Percentiles rank a stretch among this genome's conserved stretches.
phyloP scores from a whole-genome alignment of 2,888 invertebrate species.

The Drosophila longiperda region DNA sequence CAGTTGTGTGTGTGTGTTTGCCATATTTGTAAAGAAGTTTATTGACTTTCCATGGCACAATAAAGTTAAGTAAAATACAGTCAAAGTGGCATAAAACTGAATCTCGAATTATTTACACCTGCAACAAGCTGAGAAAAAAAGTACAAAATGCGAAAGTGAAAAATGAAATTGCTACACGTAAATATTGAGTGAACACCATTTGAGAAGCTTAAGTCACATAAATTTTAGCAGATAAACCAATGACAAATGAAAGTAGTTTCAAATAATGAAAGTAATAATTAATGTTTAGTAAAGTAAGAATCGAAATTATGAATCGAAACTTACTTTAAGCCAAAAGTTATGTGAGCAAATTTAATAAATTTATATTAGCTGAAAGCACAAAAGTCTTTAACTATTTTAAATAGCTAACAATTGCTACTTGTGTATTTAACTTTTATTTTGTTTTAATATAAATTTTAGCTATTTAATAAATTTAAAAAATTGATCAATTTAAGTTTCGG shows the following conservation, averaged over 20 bases:
- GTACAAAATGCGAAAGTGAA: not conserved
- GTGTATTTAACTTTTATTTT: too few relatives aligned
- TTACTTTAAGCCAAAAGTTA: not conserved
- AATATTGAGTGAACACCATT: slow-evolving; percentile 3
- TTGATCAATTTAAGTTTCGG: not conserved
- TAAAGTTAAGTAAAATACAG: slow-evolving; percentile 17
- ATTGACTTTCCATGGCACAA: slow-evolving; percentile 34
- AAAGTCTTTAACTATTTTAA: not conserved
- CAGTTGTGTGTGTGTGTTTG: slow-evolving; percentile 4
- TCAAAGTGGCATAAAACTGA: not conserved
- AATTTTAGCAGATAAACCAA: slow-evolving; percentile 4
- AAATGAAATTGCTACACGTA: not conserved
- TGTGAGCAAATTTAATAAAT: not conserved
- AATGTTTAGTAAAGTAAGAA: not conserved
- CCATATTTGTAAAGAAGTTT: slow-evolving; percentile 19
- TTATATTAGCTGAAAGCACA: not conserved
- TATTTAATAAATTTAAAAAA: not conserved
- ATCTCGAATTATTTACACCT: slow-evolving; percentile 11
- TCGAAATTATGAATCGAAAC: too few relatives aligned
- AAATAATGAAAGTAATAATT: not conserved
- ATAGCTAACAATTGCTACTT: not conserved
- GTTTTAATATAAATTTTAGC: too few relatives aligned
- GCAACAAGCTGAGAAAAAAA: not conserved
- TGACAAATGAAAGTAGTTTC: not conserved
- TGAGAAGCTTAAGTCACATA: not conserved